Percentiles rank a stretch among this genome's conserved stretches.
These are phyloP conservation scores for Cotesia vestalis DNA, from an alignment of 1,140 invertebrate species.

Conservation along the genomic window DNA sequence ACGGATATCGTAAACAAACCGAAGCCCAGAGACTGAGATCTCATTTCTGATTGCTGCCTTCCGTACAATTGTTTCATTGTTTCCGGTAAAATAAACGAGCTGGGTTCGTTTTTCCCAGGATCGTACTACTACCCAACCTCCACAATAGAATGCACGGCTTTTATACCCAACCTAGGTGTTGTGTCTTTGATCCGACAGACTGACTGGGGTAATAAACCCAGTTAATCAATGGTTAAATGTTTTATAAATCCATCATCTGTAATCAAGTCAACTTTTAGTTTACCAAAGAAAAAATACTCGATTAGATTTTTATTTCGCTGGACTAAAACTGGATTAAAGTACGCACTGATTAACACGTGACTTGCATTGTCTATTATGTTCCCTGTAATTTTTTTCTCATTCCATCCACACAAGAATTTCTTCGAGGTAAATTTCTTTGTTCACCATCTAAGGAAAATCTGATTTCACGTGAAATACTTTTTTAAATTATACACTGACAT, in stretches of 20 bases:
- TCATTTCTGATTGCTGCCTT: conserved; percentile 37
- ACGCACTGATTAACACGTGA: conserved; percentile 5
- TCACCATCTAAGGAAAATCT: too few relatives aligned
- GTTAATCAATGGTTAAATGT: too few relatives aligned
- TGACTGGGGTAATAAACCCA: too few relatives aligned
- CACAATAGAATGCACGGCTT: not conserved
- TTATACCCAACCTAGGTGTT: too few relatives aligned
- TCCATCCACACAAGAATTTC: not conserved
- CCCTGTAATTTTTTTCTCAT: not conserved
- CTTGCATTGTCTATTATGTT: not conserved
- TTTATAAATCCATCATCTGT: too few relatives aligned
- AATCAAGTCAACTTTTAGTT: not conserved
- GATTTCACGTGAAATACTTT: too few relatives aligned
- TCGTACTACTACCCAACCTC: not conserved
- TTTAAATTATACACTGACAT: too few relatives aligned
- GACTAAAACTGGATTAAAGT: not conserved
- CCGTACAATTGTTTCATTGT: conserved; percentile 36
- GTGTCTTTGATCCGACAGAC: too few relatives aligned
- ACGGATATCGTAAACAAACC: conserved; percentile 23
- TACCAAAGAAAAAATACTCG: not conserved
- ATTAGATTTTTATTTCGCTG: not conserved
- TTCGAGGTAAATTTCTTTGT: too few relatives aligned
- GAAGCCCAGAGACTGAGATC: conserved; percentile 17
- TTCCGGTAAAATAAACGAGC: conserved; percentile 35
- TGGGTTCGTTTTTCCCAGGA: conserved; percentile 15